These are phyloP conservation scores for Microctonus hyperodae DNA, from an alignment of 2,888 invertebrate genomes.

Conservation along the genomic window DNA sequence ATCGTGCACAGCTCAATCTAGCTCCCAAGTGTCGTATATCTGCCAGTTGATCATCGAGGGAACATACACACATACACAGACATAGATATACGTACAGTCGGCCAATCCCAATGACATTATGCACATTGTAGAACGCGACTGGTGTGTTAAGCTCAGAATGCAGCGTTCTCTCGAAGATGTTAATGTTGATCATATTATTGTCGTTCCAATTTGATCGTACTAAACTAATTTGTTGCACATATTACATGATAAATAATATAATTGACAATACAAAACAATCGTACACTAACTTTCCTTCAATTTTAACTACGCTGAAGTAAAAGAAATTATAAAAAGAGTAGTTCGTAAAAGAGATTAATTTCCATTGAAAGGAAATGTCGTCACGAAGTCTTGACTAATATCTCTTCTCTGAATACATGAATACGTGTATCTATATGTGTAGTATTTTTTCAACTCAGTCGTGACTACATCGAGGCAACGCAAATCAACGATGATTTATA, in stretches of 20 bases:
- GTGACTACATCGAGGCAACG: slow-evolving; percentile 39
- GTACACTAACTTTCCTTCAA: too few species aligned
- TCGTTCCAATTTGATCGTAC: not conserved
- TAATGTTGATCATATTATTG: slow-evolving; percentile 17
- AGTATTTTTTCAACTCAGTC: slow-evolving; percentile 34
- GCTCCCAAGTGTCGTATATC: slow-evolving; percentile 22
- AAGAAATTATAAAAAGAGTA: slow-evolving; percentile 11
- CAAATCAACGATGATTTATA: slow-evolving; percentile 43
- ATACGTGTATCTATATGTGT: slow-evolving; percentile 1
- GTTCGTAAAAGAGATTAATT: slow-evolving; percentile 38
- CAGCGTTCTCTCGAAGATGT: slow-evolving; percentile 20
- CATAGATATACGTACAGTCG: slow-evolving; percentile 8
- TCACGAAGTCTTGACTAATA: slow-evolving; percentile 27
- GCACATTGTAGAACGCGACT: slow-evolving; percentile 35
- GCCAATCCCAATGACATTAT: not conserved
- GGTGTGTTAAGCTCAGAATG: slow-evolving; percentile 41
- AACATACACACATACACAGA: slow-evolving; percentile 11
- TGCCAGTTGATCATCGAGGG: slow-evolving; percentile 33
- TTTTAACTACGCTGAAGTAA: too few species aligned
- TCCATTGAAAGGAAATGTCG: slow-evolving; percentile 39
- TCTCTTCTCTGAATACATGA: slow-evolving; percentile 25
- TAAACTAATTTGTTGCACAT: slow-evolving; percentile 2
- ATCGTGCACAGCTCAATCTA: slow-evolving; percentile 5
- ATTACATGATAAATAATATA: not conserved
- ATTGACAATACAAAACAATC: slow-evolving; percentile 3